Base-by-base conservation (phyloP, 2,888 invertebrate genomes). In the Eustalomyia histrio region DNA sequence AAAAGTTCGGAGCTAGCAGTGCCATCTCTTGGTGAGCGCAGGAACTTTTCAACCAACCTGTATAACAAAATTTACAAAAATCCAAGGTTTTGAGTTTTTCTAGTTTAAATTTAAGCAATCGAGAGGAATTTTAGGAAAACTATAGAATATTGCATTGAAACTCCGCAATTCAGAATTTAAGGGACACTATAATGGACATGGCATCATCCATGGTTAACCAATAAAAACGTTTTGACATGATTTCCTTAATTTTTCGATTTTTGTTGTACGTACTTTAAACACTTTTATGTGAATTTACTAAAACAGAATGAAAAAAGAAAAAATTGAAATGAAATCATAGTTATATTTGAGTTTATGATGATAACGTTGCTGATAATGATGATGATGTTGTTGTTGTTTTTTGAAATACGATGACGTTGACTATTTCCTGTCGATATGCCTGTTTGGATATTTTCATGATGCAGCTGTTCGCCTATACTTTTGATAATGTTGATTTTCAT, bases 401-500 rank as follows among this genome's bases (percentile, higher is more conserved):
- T 6, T 7, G 6, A 7, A 39, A 39, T 14, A 39, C 12, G 14
- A 39, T 39, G 39, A 39, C 39, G 39, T 39, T 57, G 17, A 57
- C 14, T 7, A 35, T 17, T 63, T n/a, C 33, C n/a, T 35, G 33
- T 53, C 16, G 1, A 24, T 50, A 57, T 67, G 12, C 50, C 60
- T 60, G 58, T n/a, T 58, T 29, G 24, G 55, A 39, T 1, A 43
- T 58, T 35, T 64, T 58, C 18, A 39, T 58, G 7, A 39, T 65
- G 10, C 24, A 24, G 24, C 24, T 47, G 52, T 6, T 14, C n/a
- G 14, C n/a, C 43, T n/a, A n/a, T n/a, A 10, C 1, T 39, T 58
- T 52, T 55, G 53, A 16, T 69, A 61, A 69, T 18, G 16, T 65
- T 69, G 33, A 69, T 78, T 58, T 74, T 65, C 52, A 71, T 74